These are phyloP conservation scores for Aythya baeri DNA, from an alignment of 2,113 vertebrate genomes.

Conservation along the genomic window DNA sequence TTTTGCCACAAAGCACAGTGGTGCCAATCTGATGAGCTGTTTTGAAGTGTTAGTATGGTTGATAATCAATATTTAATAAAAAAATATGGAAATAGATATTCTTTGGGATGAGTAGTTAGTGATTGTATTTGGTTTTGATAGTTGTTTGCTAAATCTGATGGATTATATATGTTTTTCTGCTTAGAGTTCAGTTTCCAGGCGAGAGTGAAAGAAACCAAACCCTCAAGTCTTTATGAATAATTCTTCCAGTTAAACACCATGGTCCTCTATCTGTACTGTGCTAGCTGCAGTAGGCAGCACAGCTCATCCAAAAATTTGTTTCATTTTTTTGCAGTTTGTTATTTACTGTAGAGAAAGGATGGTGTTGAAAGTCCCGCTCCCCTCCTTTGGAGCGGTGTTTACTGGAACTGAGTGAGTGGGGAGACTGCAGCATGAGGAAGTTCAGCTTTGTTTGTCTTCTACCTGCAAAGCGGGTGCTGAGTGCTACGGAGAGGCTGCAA, in stretches of 20 bases:
- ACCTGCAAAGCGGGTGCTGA: constrained; percentile 43
- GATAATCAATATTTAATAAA: constrained; percentile 56
- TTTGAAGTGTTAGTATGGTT: not conserved
- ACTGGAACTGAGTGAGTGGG: not conserved
- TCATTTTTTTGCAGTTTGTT: not conserved
- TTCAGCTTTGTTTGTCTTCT: constrained; percentile 66
- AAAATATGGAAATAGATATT: not conserved
- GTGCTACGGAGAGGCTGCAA: constrained; percentile 35
- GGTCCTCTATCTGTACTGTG: not conserved
- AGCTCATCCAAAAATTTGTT: not conserved
- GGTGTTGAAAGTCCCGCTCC: not conserved
- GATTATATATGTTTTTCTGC: not conserved
- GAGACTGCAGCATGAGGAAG: not conserved
- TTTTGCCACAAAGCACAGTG: not conserved
- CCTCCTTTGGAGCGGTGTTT: not conserved
- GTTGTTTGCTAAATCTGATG: not conserved
- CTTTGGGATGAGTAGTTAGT: not conserved
- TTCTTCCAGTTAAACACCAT: not conserved
- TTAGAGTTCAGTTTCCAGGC: not conserved
- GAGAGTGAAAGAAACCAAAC: not conserved
- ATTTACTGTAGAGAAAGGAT: not conserved
- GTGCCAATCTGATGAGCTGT: not conserved
- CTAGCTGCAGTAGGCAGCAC: not conserved
- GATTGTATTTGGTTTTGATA: not conserved
- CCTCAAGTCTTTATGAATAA: not conserved